Evolutionary conservation across 1,140 invertebrate species (phyloP).

Genomic region (Brachionus angularis): DNA sequence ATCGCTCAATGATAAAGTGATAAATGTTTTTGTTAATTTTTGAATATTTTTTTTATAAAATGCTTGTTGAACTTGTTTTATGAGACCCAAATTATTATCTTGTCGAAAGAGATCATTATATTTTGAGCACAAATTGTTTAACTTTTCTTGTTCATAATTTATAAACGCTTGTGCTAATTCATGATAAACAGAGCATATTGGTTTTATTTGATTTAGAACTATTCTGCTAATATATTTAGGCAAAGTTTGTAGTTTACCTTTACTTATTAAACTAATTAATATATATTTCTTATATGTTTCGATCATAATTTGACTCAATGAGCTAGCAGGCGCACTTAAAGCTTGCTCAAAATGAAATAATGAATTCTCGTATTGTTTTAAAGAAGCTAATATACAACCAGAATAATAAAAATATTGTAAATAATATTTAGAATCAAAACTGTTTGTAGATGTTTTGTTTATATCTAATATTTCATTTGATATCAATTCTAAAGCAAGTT

Average conservation of each 20-base stretch:
- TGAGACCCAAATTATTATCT: conserved; percentile 68
- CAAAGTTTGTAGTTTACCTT: conserved; percentile 72
- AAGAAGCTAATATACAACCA: conserved; percentile 87
- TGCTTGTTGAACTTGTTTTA: conserved; percentile 73
- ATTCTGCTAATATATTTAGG: conserved; percentile 22
- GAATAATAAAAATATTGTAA: conserved; percentile 93
- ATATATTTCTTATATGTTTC: conserved; percentile 95
- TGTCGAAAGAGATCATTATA: conserved; percentile 14
- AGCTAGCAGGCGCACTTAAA: conserved; percentile 82
- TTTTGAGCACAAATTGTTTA: conserved; percentile 4
- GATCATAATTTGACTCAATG: conserved; percentile 90
- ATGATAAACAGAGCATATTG: conserved; percentile 28
- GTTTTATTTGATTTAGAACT: conserved; percentile 16
- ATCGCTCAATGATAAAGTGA: conserved; percentile 86
- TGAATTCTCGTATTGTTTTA: conserved; percentile 85
- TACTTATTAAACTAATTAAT: conserved; percentile 79
- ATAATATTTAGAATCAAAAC: conserved; percentile 85
- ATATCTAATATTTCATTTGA: conserved; percentile 87
- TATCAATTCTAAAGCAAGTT: conserved; percentile 80
- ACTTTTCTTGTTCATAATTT: not conserved
- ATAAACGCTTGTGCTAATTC: conserved; percentile 18
- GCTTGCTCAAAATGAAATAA: conserved; percentile 85
- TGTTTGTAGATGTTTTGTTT: conserved; percentile 71
- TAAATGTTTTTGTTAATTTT: conserved; percentile 89
- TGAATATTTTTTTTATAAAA: conserved; percentile 95